Base-by-base conservation (phyloP, 2,888 invertebrate species). In the Drosophila setosimentum region DNA sequence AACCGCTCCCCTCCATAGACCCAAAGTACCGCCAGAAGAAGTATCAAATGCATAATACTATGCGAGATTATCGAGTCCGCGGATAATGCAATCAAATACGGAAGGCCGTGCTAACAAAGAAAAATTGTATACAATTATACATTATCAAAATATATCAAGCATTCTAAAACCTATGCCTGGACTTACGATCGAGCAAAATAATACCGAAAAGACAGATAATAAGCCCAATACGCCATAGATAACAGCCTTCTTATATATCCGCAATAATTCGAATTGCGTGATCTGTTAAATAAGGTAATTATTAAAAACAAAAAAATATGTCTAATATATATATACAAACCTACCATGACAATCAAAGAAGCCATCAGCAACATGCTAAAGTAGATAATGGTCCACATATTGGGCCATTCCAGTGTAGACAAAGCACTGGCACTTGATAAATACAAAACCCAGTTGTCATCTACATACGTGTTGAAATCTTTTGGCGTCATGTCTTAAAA, bases 21-120 rank as follows among this genome's bases (percentile, higher is more conserved):
- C 96, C 97, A 98, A 1, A 96, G 95, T 1, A 98, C 95, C 3
- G 97, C 96, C 51, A 96, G 92, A n/a, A 97, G 94, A 92, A 98
- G 97, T 65, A 97, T 94, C 6, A 96, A 64, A 40, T 92, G 92
- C 16, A 92, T 72, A 4, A 87, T 1, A 24, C 84, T 83, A 63
- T 92, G 91, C 0, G 78, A 82, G 7, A 91, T 58, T 1, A 89
- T 64, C 0, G 86, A 62, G 58, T 87, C 84, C 42, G 0, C 13
- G 16, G 33, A 33, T 33, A 81, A 35, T 1, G 78, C 33, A 33
- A 0, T 59, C 3, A 92, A 50, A 81, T 0, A 63, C 0, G 5
- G 16, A 10, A 91, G 21, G 2, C 91, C 93, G 21, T 91, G 78
- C 92, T 92, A 48, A 16, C 16, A 8, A 45, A 24, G 13, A 45